Evolutionary conservation across 2,888 invertebrate species (phyloP).

Genomic region (Stegophylla sp.): DNA sequence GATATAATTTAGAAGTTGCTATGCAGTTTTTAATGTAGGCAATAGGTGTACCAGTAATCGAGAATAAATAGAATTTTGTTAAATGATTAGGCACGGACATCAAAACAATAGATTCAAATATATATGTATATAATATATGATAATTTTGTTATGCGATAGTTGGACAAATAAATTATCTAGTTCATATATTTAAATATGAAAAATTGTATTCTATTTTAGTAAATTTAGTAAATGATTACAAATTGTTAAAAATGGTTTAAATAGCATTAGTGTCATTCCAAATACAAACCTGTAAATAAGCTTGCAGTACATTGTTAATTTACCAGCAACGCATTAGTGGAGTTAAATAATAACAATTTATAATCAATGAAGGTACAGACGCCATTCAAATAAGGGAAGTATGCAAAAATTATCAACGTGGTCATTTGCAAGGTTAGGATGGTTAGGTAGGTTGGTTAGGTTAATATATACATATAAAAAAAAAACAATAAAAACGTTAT

Average conservation of each 20-base stretch:
- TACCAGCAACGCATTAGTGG: background rate
- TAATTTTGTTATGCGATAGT: too few species aligned
- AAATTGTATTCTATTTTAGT: background rate
- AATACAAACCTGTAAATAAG: background rate
- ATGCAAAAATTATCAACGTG: constrained; percentile 35
- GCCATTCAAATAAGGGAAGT: constrained; percentile 31
- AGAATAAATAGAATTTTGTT: constrained; percentile 7
- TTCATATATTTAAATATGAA: background rate
- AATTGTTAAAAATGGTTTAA: constrained; percentile 8
- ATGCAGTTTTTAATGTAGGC: constrained; percentile 10
- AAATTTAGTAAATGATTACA: background rate
- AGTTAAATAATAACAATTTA: constrained; percentile 21
- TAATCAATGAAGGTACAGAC: constrained; percentile 23
- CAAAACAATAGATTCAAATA: constrained; percentile 23
- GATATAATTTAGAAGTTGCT: constrained; percentile 39
- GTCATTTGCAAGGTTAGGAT: constrained; percentile 20
- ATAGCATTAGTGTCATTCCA: background rate
- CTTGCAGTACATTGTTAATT: background rate
- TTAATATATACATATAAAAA: too few species aligned
- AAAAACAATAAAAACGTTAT: constrained; percentile 32
- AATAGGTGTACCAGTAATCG: constrained; percentile 5
- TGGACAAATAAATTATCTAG: background rate
- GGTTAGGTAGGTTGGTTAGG: background rate
- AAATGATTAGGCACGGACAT: constrained; percentile 46
- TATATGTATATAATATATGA: background rate